Conservation (phyloP, 2,888 invertebrate species). For the Apodemia zela region DNA sequence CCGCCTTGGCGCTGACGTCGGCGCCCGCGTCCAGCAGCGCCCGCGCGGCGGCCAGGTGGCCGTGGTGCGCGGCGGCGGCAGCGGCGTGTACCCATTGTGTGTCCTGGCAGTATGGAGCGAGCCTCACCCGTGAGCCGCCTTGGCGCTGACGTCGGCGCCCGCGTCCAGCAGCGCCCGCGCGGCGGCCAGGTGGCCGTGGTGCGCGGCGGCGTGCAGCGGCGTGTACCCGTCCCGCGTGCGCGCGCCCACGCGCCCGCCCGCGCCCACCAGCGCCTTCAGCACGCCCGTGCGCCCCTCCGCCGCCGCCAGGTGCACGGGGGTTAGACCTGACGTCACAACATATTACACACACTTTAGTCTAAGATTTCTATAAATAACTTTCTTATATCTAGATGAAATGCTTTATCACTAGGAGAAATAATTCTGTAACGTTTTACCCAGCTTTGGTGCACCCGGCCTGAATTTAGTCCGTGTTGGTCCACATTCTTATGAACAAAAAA, state of each 20-base stretch:
- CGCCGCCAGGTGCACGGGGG: slow-evolving; percentile 96
- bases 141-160: slow-evolving; percentile 91
- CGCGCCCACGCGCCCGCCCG: slow-evolving; percentile 87
- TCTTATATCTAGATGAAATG: too few relatives aligned
- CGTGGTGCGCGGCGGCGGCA: slow-evolving; percentile 95
- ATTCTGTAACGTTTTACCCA: too few relatives aligned
- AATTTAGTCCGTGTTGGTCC: too few relatives aligned
- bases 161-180: slow-evolving; percentile 93
- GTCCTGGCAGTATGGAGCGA: not conserved
- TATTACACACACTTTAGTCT: too few relatives aligned
- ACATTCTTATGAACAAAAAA: too few relatives aligned
- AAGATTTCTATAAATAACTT: too few relatives aligned
- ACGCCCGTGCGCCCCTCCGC: slow-evolving; percentile 95
- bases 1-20: slow-evolving; percentile 88
- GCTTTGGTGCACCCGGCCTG: too few relatives aligned
- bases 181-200: slow-evolving; percentile 96
- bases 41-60: slow-evolving; percentile 94
- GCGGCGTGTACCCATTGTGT: not conserved
- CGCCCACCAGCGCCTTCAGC: slow-evolving; percentile 88
- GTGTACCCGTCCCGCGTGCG: slow-evolving; percentile 93
- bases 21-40: slow-evolving; percentile 94
- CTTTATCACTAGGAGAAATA: too few relatives aligned
- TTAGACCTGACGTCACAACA: slow-evolving; percentile 81
- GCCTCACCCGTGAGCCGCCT: slow-evolving; percentile 84
- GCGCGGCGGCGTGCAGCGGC: slow-evolving; percentile 97